Percentiles rank a stretch among this genome's conserved stretches.
Conservation (phyloP, 2,888 invertebrate species). For the Oasisia sp. region DNA sequence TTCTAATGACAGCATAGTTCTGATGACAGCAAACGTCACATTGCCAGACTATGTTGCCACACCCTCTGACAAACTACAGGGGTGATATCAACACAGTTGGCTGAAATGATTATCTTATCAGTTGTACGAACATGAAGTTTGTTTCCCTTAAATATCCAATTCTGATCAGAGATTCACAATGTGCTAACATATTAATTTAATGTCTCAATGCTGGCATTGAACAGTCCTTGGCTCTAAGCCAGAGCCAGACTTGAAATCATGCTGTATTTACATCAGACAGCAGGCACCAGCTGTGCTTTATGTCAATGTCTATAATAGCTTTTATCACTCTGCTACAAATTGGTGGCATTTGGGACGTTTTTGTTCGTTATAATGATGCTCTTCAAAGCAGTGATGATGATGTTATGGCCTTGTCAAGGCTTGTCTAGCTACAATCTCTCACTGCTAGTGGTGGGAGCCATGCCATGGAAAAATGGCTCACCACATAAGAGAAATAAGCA, state of each 20-base stretch:
- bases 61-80: too few relatives aligned
- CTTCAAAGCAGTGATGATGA: not conserved
- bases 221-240: too few relatives aligned
- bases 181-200: not conserved
- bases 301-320: not conserved
- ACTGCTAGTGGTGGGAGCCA: not conserved
- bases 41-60: too few relatives aligned
- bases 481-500: not conserved
- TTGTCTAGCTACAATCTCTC: not conserved
- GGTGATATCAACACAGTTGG: too few relatives aligned
- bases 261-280: not conserved
- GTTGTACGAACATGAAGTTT: too few relatives aligned
- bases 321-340: not conserved
- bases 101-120: too few relatives aligned
- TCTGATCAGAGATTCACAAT: not conserved
- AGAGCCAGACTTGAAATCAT: not conserved
- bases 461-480: not conserved
- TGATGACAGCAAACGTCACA: too few relatives aligned
- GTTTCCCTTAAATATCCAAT: not conserved
- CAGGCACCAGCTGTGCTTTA: not conserved
- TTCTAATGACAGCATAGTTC: too few relatives aligned
- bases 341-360: not conserved
- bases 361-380: not conserved
- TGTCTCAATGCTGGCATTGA: too few relatives aligned
- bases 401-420: not conserved